These are phyloP conservation scores for Orthonychiurus folsomi DNA, from an alignment of 2,888 invertebrate genomes.

Conservation along the genomic window DNA sequence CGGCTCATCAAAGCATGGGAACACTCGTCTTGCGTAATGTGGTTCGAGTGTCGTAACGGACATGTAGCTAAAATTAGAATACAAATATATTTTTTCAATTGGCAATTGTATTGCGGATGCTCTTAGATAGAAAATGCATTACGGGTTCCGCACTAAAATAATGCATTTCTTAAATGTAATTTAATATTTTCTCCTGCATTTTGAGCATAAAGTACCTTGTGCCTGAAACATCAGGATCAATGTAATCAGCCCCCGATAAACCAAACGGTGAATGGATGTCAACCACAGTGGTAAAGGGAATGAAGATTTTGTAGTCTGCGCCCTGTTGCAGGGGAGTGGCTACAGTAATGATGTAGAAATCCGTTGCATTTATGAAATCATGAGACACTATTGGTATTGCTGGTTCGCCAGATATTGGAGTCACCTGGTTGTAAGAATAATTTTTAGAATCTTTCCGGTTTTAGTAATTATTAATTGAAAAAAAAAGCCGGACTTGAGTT, in stretches of 20 bases:
- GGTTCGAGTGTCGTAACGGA: not conserved
- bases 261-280: not conserved
- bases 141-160: not conserved
- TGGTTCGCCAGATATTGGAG: not conserved
- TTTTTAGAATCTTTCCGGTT: too few species aligned
- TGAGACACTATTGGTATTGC: not conserved
- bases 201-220: too few species aligned
- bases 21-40: slow-evolving; percentile 4
- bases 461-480: too few species aligned
- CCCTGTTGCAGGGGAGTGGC: not conserved
- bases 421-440: too few species aligned
- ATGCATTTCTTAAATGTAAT: not conserved
- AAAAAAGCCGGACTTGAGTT: not conserved
- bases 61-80: not conserved
- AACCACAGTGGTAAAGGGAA: not conserved
- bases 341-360: slow-evolving; percentile 1
- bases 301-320: not conserved
- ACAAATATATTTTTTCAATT: too few species aligned
- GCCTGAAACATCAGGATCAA: not conserved
- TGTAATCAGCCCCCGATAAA: not conserved
- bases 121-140: too few species aligned
- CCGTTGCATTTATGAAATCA: not conserved
- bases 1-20: slow-evolving; percentile 11
- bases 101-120: too few species aligned
- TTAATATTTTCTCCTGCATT: too few species aligned